A percentile compares a stretch with the other conserved stretches of the same genome.
phyloP scores from a whole-genome alignment of 2,888 invertebrate genomes.

The Acheta domesticus region DNA sequence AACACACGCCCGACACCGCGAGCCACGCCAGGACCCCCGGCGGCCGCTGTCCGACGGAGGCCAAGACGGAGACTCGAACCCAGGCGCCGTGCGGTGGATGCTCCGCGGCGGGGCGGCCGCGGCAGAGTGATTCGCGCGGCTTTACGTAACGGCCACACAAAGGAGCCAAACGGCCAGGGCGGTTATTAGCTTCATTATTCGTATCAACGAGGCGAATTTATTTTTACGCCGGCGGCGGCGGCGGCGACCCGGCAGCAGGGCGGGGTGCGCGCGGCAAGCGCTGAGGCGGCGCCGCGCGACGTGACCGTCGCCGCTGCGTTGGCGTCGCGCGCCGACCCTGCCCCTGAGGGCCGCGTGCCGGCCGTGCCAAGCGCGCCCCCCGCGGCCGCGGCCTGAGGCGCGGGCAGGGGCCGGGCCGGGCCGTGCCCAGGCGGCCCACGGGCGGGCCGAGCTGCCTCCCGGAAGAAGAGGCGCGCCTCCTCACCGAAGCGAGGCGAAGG shows the following conservation, averaged over 20 bases:
- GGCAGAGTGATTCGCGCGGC: background rate
- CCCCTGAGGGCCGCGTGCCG: background rate
- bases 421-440: background rate
- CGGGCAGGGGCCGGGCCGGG: background rate
- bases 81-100: no score
- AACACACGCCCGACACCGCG: no score
- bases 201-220: background rate
- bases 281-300: background rate
- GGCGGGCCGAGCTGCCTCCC: no score
- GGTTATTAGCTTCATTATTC: conserved; percentile 10
- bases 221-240: background rate
- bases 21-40: no score
- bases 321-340: background rate
- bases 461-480: no score
- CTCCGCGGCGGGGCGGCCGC: background rate
- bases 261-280: background rate
- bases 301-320: background rate
- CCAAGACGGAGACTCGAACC: no score
- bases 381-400: background rate
- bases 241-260: background rate
- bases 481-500: no score
- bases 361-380: background rate
- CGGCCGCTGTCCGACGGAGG: no score
- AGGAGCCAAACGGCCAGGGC: conserved; percentile 2
- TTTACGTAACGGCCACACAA: background rate